Evolutionary conservation across 2,113 vertebrate genomes (phyloP), one percentile per base, ranked within the genome.

Genomic region (Garra rufa): DNA sequence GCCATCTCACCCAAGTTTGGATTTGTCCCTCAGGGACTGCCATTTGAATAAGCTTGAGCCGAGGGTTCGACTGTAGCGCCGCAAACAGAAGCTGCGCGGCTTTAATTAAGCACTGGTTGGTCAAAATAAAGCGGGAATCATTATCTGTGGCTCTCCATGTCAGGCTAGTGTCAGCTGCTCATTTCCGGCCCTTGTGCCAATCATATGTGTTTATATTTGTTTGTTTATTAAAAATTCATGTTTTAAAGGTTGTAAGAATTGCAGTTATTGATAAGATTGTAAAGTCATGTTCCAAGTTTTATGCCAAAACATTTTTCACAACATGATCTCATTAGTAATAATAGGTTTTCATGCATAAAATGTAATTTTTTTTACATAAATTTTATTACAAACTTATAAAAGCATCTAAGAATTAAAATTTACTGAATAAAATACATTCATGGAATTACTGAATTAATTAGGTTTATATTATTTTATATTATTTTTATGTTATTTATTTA

Each of bases 1-100:
- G 89, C 83, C 34, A 82, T 85, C 88, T 86, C 76, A 83, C 89
- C 86, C 85, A 89, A 87, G 87, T 91, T 90, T 85, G 89, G 85
- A 86, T 89, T 70, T 48, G 44, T 81, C 82, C 88, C 88, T 85
- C 76, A 46, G 87, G 88, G 83, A 88, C 83, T 50, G 75, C 81
- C 75, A 87, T 89, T 87, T 89, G 71, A 83, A 88, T 82, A 85
- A 87, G 83, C 88, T 81, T 14, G 80, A 84, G 81, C 81, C 46
- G 87, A 88, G 76, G 86, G 89, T 90, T 89, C 86, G 81, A 79
- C 81, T 83, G 30, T 81, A 70, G 73, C 79, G 84, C n/a, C 59
- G 80, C 80, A 65, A 86, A 84, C 85, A 90, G 82, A 87, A 87
- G 87, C 84, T 87, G 52, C 55, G 34, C 50, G 63, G 69, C 85